Conservation (phyloP, 2,888 invertebrate species). For the Drosophila rellima region DNA sequence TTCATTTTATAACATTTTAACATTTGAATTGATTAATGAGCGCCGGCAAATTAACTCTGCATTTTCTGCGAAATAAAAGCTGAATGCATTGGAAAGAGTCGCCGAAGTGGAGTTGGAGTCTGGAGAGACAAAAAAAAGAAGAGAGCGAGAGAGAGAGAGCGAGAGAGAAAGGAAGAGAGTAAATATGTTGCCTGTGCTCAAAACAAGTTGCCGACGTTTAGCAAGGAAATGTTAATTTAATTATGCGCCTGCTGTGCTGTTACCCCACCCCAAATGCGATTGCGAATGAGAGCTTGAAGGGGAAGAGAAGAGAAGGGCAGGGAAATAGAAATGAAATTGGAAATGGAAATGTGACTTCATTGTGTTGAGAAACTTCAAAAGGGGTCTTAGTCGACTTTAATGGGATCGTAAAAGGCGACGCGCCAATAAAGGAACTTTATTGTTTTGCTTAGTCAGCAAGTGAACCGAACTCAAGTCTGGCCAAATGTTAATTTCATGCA, state of each 20-base stretch:
- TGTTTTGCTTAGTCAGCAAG: conserved; percentile 29
- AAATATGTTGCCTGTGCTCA: conserved; percentile 25
- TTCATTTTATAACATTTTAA: conserved; percentile 5
- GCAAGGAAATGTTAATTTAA: conserved; percentile 69
- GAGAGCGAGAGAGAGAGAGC: neutral
- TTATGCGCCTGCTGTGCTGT: conserved; percentile 34
- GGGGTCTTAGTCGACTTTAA: conserved; percentile 21
- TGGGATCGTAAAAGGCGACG: conserved; percentile 39
- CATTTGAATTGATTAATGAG: conserved; percentile 58
- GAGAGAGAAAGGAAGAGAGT: neutral
- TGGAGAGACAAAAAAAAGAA: neutral
- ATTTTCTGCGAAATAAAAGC: conserved; percentile 23
- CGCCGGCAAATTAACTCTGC: conserved; percentile 49
- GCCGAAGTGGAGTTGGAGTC: neutral
- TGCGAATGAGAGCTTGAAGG: conserved; percentile 9
- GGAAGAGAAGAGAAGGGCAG: too few species aligned
- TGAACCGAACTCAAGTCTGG: conserved; percentile 21
- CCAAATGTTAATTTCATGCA: conserved; percentile 34
- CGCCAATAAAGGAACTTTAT: conserved; percentile 54
- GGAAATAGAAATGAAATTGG: conserved; percentile 5
- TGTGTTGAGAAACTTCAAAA: conserved; percentile 5
- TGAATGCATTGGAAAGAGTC: conserved; percentile 4
- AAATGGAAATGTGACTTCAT: conserved; percentile 5
- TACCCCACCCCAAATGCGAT: neutral
- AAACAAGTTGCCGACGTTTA: conserved; percentile 47